Conservation (phyloP, 2,113 vertebrate genomes). For the Megaleporinus macrocephalus region DNA sequence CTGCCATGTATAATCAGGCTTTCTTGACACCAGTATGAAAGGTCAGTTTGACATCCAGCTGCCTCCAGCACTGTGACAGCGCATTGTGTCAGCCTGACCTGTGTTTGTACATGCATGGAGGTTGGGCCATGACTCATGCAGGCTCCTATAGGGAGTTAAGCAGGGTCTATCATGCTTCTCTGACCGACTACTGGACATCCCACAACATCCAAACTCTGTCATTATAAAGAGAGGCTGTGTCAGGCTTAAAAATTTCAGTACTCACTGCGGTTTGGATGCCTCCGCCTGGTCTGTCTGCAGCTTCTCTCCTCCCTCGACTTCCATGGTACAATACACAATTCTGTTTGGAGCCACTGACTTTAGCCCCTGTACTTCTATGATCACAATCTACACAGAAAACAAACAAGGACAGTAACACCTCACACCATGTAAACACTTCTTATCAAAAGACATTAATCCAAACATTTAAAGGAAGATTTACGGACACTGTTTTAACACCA, state of each 20-base stretch:
- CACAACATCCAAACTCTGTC: not conserved
- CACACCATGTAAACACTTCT: no score
- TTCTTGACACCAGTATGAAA: not conserved
- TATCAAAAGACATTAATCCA: not conserved
- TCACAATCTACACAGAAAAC: slow-evolving; percentile 84
- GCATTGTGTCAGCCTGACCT: not conserved
- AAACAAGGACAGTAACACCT: not conserved
- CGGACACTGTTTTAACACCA: no score
- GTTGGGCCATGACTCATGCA: not conserved
- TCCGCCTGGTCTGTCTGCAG: slow-evolving; percentile 98
- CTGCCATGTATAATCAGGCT: not conserved
- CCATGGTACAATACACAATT: slow-evolving; percentile 99
- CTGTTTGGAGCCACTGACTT: slow-evolving; percentile 93
- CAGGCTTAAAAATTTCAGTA: not conserved
- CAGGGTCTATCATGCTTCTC: not conserved
- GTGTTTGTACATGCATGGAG: not conserved
- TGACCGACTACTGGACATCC: not conserved
- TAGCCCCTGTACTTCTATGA: slow-evolving; percentile 94
- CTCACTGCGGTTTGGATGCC: slow-evolving; percentile 97
- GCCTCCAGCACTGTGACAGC: not conserved
- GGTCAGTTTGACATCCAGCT: not conserved
- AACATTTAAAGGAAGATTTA: no score
- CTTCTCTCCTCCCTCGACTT: slow-evolving; percentile 96
- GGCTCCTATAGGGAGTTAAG: not conserved
- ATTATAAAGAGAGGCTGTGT: not conserved